phyloP scores from a whole-genome alignment of 2,888 invertebrate genomes.

The Conistra vaccinii region DNA sequence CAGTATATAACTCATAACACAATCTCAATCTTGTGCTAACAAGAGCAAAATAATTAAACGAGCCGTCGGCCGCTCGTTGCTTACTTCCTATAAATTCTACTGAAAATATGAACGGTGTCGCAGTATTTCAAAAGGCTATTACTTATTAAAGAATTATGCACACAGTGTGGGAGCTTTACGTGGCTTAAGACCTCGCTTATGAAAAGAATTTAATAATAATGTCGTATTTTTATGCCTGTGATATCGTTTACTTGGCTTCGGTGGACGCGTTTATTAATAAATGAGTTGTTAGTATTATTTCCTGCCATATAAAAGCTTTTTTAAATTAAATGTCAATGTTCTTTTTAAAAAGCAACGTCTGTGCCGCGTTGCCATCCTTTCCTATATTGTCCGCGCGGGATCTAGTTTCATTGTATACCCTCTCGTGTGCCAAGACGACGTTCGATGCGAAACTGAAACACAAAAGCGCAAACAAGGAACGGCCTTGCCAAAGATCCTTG shows the following conservation, averaged over 20 bases:
- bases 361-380: constrained; percentile 70
- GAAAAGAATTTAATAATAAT: constrained; percentile 78
- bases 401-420: constrained; percentile 36
- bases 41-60: constrained; percentile 85
- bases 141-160: constrained; percentile 84
- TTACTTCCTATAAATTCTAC: constrained; percentile 81
- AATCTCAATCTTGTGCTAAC: constrained; percentile 84
- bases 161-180: constrained; percentile 74
- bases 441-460: constrained; percentile 58
- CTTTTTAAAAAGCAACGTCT: constrained; percentile 69
- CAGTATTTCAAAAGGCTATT: constrained; percentile 82
- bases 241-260: constrained; percentile 62
- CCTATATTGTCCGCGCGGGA: constrained; percentile 14
- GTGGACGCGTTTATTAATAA: constrained; percentile 57
- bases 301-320: constrained; percentile 15
- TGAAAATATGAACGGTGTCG: constrained; percentile 79
- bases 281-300: constrained; percentile 44
- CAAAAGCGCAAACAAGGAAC: constrained; percentile 62
- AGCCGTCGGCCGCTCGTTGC: constrained; percentile 71
- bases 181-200: constrained; percentile 73
- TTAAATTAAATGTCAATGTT: constrained; percentile 5
- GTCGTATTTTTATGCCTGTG: constrained; percentile 71
- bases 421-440: constrained; percentile 50
- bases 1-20: constrained; percentile 75
- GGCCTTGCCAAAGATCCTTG: constrained; percentile 78